These are phyloP conservation scores for Nycticebus coucang DNA, from an alignment of 2,113 vertebrate species.

Conservation along the genomic window DNA sequence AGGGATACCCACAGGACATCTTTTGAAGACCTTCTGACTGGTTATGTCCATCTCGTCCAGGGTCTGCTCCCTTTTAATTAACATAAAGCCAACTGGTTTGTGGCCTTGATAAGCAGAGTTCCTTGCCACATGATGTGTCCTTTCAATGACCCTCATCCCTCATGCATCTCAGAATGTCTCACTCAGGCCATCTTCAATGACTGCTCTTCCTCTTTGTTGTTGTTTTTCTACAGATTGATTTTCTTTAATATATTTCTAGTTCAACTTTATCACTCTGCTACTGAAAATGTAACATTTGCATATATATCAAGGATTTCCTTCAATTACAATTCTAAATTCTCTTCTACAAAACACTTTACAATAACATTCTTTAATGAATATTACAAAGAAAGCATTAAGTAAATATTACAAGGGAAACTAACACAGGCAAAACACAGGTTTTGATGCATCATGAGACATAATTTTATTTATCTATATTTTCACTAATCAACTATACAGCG, in stretches of 20 bases:
- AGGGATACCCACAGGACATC: neutral
- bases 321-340: conserved; percentile 19
- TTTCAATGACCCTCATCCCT: neutral
- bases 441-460: conserved; percentile 26
- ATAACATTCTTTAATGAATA: conserved; percentile 66
- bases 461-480: conserved; percentile 73
- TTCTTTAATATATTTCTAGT: neutral
- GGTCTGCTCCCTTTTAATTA: neutral
- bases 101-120: neutral
- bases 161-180: too few species aligned
- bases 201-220: too few species aligned
- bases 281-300: conserved; percentile 21
- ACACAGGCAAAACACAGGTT: conserved; percentile 53
- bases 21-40: neutral
- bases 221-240: too few species aligned
- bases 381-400: neutral
- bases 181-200: too few species aligned
- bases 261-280: neutral
- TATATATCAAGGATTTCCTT: conserved; percentile 35
- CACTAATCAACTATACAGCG: conserved; percentile 59
- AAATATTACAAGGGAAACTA: conserved; percentile 61
- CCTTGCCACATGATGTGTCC: neutral
- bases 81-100: neutral
- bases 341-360: conserved; percentile 7
- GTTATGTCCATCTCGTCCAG: neutral